Base-by-base conservation (phyloP, 2,797 vertebrate species). In the Crossoptilon crossoptilon region DNA sequence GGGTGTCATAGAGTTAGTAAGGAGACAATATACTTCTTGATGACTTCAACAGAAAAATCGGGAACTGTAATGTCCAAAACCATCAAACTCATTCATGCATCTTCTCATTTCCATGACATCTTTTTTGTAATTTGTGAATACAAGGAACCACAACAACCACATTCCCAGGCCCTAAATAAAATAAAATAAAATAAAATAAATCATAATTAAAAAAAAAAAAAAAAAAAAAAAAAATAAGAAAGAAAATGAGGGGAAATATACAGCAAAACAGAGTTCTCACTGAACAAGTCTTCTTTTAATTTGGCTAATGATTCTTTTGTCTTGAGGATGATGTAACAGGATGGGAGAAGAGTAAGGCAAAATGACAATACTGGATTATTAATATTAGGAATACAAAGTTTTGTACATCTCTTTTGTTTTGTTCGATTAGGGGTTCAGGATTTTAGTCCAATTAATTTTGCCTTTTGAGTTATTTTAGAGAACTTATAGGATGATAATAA, bases 1-100 rank as follows among this genome's bases (percentile, higher is more conserved):
- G 2, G 2, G 2, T 49, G 68, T 76, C 11, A 12, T 2, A 72
- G 12, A 7, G 0, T 31, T 59, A n/a, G 2, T 39, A 29, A 31
- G 8, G 39, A 10, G 18, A 10, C 4, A 26, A 1, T 16, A 46
- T 13, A 29, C 26, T 3, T 46, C 26, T 31, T 35, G 15, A 27
- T 24, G 8, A 55, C 4, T 3, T 6, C 15, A 29, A 11, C 22
- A 46, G 39, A 39, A 73, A 71, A 27, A 16, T 3, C 2, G 2
- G 9, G 5, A 44, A 14, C 10, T 73, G 67, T 35, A 67, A 43
- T 4, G 4, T 19, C 9, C 8, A 39, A 70, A 74, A 39, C 2
- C 7, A 22, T 27, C 26, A 39, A 64, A 62, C 41, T 16, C 41
- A 41, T 12, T 31, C 3, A 0, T 11, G 2, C 3, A 4, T 7